Base-by-base conservation (phyloP, 2,113 vertebrate genomes). In the Megalops atlanticus region DNA sequence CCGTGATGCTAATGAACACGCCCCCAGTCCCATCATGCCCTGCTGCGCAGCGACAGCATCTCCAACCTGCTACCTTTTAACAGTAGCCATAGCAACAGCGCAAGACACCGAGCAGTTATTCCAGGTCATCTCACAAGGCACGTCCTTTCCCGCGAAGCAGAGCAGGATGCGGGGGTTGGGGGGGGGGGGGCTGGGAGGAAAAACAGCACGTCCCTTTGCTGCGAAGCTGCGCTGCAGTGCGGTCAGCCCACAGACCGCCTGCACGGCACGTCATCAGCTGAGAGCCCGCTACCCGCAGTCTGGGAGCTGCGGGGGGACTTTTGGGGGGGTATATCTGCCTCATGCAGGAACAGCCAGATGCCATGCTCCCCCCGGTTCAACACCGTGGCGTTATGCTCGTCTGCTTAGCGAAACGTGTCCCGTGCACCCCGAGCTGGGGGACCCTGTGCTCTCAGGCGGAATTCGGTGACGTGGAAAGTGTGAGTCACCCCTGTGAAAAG, bases 101-200 rank as follows among this genome's bases (percentile, higher is more conserved):
- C 27, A 45, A 80, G 70, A 52, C 35, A 36, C 68, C 33, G 45
- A n/a, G 69, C 69, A 39, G n/a, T 52, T 69, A 52, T 80, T 80
- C 79, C 79, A 80, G 79, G 79, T 80, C 79, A 80, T 74, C 70
- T 80, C 79, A 54, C 79, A 27, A 11, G 79, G 79, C 33, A 70
- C 40, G 33, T 54, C 79, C 70, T 80, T 49, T 72, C 47, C 45
- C 33, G n/a, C 43, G 40, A 18, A 36, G 68, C 47, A 18, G 49
- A 27, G 10, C 21, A 39, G 36, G 76, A 12, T 36, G 36, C 36
- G 76, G 52, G 38, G 79, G 69, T 35, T 35, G 45, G 70, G 21
- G 47, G 36, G 33, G 21, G 69, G 36, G 45, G 2, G 58, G 58
- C 8, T 24, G 18, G 35, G 16, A 40, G 16, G 39, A 73, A n/a